These are phyloP conservation scores for Pecten maximus DNA, from an alignment of 2,888 invertebrate genomes.

Conservation along the genomic window DNA sequence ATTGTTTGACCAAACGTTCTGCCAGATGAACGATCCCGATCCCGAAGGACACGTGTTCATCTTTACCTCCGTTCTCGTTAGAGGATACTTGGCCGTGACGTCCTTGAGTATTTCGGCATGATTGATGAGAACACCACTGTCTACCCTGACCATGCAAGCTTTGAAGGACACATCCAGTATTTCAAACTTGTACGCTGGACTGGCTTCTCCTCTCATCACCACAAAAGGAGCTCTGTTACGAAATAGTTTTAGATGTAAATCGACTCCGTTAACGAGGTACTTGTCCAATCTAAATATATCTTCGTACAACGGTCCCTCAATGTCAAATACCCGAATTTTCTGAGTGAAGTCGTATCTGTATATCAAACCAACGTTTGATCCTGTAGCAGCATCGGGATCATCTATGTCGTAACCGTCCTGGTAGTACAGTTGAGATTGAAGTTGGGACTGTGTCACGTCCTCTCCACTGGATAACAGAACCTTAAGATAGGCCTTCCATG, in stretches of 20 bases:
- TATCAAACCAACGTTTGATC: conserved; percentile 42
- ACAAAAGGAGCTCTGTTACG: conserved; percentile 40
- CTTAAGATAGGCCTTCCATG: conserved; percentile 50
- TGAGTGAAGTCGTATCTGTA: conserved; percentile 43
- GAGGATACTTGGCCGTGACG: conserved; percentile 39
- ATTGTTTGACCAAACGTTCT: conserved; percentile 46
- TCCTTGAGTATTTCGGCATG: conserved; percentile 48
- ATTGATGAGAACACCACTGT: conserved; percentile 46
- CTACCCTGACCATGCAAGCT: conserved; percentile 49
- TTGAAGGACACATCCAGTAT: conserved; percentile 48
- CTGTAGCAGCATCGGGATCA: conserved; percentile 35
- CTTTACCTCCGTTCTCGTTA: conserved; percentile 47
- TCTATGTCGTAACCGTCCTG: conserved; percentile 43
- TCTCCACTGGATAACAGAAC: conserved; percentile 39
- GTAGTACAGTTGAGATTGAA: conserved; percentile 46
- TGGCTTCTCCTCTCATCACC: conserved; percentile 40
- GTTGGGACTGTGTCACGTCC: conserved; percentile 41
- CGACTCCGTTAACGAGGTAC: conserved; percentile 52
- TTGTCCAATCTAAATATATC: conserved; percentile 51
- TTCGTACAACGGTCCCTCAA: conserved; percentile 49
- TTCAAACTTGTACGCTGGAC: conserved; percentile 9
- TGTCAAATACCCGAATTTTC: conserved; percentile 41
- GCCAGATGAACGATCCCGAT: conserved; percentile 47
- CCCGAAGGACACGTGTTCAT: conserved; percentile 44
- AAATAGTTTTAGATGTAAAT: conserved; percentile 49